Base-by-base conservation (phyloP, 2,888 invertebrate genomes). In the Lasioglossum malachurum region DNA sequence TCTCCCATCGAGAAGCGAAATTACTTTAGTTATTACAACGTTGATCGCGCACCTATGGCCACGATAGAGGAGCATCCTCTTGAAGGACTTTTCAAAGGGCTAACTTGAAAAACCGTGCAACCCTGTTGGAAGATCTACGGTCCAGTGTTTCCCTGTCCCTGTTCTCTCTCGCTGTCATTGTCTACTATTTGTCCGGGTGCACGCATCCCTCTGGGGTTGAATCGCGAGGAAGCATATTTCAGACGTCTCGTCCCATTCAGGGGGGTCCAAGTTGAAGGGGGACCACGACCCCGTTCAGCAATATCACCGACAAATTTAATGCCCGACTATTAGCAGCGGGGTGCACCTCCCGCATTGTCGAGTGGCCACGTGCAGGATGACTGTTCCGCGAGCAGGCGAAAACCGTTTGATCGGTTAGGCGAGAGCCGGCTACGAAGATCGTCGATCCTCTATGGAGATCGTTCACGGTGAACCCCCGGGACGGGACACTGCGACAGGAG, bases 281-380 rank as follows among this genome's bases (percentile, higher is more conserved):
- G 69, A 73, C n/a, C 73, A n/a, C 71, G 88, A 89, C 92, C 93
- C 93, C 90, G 85, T 84, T 89, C 76, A 88, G 93, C 92, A 94
- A 94, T 94, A 94, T 94, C 94, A 94, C 94, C 94, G 94, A 94
- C 94, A 94, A 95, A 95, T 95, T 95, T 94, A 94, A 95, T 95
- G 94, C 92, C 88, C 91, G 92, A 91, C 94, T 95, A 95, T 95
- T 95, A 95, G 93, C 93, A 93, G 93, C 94, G 93, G 93, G 90
- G 89, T 90, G 86, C 87, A 86, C 83, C 83, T 87, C 89, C 83
- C 83, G 92, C 88, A 93, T 92, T 93, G 93, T 94, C 89, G 87
- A 94, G 93, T 93, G 94, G 94, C 94, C 94, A 94, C 94, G 94
- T 94, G 94, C 93, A 91, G 84, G 44, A 85, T 88, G 88, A 89